Percentiles rank a stretch among this genome's conserved stretches.
phyloP scores from a whole-genome alignment of 2,888 invertebrate genomes.

The Drosophila nigritarsus region DNA sequence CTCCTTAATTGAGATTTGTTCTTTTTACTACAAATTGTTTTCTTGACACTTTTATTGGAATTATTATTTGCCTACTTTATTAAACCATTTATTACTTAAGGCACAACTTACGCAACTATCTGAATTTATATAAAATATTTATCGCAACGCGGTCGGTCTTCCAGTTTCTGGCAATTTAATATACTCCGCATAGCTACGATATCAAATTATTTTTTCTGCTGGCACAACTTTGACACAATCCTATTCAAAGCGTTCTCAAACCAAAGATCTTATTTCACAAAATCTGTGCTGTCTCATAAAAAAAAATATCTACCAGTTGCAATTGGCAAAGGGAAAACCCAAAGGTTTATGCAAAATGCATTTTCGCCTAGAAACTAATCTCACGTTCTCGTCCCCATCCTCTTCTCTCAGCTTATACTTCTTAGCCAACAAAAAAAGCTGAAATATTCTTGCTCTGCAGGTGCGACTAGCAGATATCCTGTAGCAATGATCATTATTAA shows the following conservation, averaged over 20 bases:
- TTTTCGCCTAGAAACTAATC: constrained; percentile 65
- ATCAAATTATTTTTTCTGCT: constrained; percentile 10
- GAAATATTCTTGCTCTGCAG: background rate
- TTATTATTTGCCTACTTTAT: background rate
- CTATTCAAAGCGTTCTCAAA: constrained; percentile 12
- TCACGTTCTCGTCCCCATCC: constrained; percentile 20
- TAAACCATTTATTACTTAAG: background rate
- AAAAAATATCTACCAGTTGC: constrained; percentile 27
- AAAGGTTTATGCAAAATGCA: constrained; percentile 77
- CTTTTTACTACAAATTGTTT: background rate
- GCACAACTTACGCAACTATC: background rate
- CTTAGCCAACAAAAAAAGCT: background rate
- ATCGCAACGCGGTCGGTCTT: background rate
- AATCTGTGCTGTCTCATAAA: constrained; percentile 26
- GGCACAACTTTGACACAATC: constrained; percentile 32
- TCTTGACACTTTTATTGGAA: background rate
- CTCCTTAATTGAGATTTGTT: background rate
- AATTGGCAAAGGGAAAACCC: constrained; percentile 55
- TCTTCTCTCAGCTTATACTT: background rate
- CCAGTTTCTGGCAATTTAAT: background rate
- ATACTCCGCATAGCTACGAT: background rate
- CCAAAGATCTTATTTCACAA: constrained; percentile 39
- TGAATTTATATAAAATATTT: background rate
- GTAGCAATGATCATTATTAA: background rate
- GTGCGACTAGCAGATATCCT: background rate